These are phyloP conservation scores for Ariolimax columbianus DNA, from an alignment of 2,888 invertebrate genomes.

Conservation along the genomic window DNA sequence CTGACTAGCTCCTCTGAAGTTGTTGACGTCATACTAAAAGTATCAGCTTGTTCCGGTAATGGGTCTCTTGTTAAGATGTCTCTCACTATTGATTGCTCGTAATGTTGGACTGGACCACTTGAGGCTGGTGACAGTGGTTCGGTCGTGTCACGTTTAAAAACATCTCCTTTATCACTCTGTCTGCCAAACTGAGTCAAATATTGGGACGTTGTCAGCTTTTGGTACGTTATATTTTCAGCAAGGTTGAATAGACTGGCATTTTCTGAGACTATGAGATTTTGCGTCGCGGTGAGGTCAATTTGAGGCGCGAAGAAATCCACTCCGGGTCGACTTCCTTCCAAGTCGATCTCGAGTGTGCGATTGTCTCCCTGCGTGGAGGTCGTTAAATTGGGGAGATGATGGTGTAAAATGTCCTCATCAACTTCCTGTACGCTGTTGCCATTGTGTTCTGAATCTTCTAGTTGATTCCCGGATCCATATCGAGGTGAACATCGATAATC, in stretches of 20 bases:
- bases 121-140: no score
- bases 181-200: no score
- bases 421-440: not conserved
- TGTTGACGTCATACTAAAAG: not conserved
- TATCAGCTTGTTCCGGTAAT: not conserved
- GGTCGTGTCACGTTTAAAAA: not conserved
- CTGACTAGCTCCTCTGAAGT: not conserved
- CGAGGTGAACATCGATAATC: conserved; percentile 31
- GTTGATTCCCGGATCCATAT: not conserved
- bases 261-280: not conserved
- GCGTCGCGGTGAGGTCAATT: not conserved
- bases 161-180: not conserved
- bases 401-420: not conserved
- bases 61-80: not conserved
- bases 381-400: not conserved
- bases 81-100: not conserved
- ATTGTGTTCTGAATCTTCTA: not conserved
- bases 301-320: not conserved
- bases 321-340: not conserved
- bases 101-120: not conserved
- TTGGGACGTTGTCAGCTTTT: not conserved
- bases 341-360: not conserved
- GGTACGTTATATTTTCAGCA: not conserved
- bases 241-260: not conserved
- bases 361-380: not conserved